A percentile compares a stretch with the other conserved stretches of the same genome.
Conservation (phyloP, 2,113 vertebrate genomes). For the Hyaena hyaena region DNA sequence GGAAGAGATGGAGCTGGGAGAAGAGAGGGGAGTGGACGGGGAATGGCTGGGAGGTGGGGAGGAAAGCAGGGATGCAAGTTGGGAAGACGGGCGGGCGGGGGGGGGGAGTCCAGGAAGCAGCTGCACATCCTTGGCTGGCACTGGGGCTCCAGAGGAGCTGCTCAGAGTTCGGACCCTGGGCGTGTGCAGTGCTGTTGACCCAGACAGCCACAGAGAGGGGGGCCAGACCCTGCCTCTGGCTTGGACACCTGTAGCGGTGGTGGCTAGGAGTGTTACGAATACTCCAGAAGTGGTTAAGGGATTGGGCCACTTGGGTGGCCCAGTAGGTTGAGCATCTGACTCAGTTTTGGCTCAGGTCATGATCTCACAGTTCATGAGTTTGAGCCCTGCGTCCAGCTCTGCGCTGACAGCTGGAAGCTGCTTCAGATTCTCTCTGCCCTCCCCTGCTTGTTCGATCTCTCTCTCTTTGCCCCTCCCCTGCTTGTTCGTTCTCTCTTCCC, state of each 20-base stretch:
- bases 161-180: background rate
- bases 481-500: background rate
- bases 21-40: background rate
- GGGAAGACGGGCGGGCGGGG: accelerated
- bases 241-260: background rate
- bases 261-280: background rate
- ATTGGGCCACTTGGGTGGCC: accelerated
- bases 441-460: background rate
- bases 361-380: background rate
- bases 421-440: too few species aligned
- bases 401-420: background rate
- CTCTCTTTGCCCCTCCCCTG: background rate
- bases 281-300: background rate
- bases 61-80: background rate
- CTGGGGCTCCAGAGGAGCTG: background rate
- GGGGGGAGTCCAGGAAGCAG: background rate
- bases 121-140: background rate
- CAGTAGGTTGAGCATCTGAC: background rate
- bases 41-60: background rate
- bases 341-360: background rate
- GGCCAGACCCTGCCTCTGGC: background rate
- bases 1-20: too few species aligned
- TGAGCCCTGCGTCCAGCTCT: background rate
- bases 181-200: too few species aligned
- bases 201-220: too few species aligned